Conservation (phyloP, 2,113 vertebrate species). For the Heloderma charlesbogerti region DNA sequence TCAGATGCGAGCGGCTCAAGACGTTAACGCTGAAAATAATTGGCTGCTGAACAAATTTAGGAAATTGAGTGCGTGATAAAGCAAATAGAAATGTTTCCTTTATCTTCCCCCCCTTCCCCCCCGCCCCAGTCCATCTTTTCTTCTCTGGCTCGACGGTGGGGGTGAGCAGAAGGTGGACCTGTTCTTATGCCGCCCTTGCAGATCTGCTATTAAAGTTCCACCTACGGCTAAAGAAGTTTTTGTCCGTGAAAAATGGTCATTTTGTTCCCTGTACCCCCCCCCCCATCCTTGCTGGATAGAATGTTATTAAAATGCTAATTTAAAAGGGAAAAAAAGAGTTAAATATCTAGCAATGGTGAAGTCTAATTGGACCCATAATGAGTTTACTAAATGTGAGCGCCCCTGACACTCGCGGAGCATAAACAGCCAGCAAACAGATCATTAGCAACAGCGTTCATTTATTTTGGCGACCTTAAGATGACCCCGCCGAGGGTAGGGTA, state of each 20-base stretch:
- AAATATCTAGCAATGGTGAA: slow-evolving; percentile 84
- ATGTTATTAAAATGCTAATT: slow-evolving; percentile 90
- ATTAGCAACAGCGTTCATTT: slow-evolving; percentile 85
- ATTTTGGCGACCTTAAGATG: slow-evolving; percentile 83
- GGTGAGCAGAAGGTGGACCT: slow-evolving; percentile 21
- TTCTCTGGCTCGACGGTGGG: slow-evolving; percentile 33
- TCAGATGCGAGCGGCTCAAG: slow-evolving; percentile 60
- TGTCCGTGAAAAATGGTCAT: slow-evolving; percentile 86
- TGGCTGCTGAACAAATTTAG: slow-evolving; percentile 78
- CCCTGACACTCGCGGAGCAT: slow-evolving; percentile 85
- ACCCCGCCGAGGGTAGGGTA: slow-evolving; percentile 82
- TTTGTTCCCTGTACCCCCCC: slow-evolving; percentile 71
- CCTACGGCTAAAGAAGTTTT: slow-evolving; percentile 81
- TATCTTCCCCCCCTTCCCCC: background rate
- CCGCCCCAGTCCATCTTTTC: background rate
- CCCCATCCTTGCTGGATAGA: slow-evolving; percentile 75
- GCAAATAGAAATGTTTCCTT: slow-evolving; percentile 77
- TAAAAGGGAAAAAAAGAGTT: slow-evolving; percentile 85
- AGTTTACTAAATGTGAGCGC: slow-evolving; percentile 85
- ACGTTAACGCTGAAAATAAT: slow-evolving; percentile 76
- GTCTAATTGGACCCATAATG: slow-evolving; percentile 87
- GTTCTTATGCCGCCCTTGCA: slow-evolving; percentile 64
- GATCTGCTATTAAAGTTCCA: slow-evolving; percentile 80
- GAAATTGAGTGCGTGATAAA: slow-evolving; percentile 76
- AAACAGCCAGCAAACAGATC: slow-evolving; percentile 85